Conservation (phyloP, 2,113 vertebrate species). For the Gopherus flavomarginatus region DNA sequence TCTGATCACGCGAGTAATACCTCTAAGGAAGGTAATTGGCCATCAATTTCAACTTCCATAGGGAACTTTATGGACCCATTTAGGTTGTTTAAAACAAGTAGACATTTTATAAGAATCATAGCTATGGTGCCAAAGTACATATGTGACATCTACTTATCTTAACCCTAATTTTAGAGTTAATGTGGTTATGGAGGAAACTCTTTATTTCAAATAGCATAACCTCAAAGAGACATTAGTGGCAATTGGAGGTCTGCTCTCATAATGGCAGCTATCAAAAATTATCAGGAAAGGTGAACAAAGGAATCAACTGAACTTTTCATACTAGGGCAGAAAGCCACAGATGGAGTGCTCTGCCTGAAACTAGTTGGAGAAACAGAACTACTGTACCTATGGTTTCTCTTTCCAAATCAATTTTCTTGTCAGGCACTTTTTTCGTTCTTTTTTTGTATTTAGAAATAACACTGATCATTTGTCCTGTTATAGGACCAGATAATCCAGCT, state of each 20-base stretch:
- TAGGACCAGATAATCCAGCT: background rate
- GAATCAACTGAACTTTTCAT: background rate
- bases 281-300: background rate
- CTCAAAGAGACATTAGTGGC: background rate
- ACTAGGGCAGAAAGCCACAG: background rate
- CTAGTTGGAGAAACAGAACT: accelerated
- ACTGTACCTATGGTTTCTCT: background rate
- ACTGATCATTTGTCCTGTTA: background rate
- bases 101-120: background rate
- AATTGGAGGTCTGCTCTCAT: background rate
- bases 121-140: background rate
- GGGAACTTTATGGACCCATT: background rate
- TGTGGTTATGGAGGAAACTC: background rate
- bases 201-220: background rate
- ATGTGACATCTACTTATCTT: background rate
- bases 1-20: background rate
- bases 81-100: background rate
- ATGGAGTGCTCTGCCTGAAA: background rate
- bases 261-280: background rate
- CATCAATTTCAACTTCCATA: background rate
- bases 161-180: background rate
- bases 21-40: background rate
- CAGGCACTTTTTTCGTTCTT: background rate
- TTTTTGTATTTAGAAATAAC: conserved; percentile 11
- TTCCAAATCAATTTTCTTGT: background rate